A percentile compares a stretch with the other conserved stretches of the same genome.
These are phyloP conservation scores for Lophochroa leadbeateri DNA, from an alignment of 2,113 vertebrate species.

Conservation along the genomic window DNA sequence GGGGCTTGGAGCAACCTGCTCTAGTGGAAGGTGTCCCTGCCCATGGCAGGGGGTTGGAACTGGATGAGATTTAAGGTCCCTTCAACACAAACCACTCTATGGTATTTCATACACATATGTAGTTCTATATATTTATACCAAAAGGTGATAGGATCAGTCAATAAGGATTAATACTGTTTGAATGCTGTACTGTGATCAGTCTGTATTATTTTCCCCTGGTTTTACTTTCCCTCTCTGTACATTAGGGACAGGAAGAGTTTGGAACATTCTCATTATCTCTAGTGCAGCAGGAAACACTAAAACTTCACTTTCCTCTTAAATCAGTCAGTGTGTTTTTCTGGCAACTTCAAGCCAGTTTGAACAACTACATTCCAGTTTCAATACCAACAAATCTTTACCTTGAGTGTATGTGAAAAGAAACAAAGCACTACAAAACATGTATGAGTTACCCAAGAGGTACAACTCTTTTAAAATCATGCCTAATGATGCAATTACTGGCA, in stretches of 20 bases:
- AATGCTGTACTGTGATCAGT: not conserved
- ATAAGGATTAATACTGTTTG: not conserved
- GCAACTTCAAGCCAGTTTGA: not conserved
- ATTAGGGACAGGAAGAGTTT: not conserved
- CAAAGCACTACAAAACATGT: not conserved
- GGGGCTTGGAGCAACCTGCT: not conserved
- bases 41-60: not conserved
- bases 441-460: not conserved
- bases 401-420: not conserved
- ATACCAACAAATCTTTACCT: not conserved
- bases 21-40: too few species aligned
- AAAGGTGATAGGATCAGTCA: not conserved
- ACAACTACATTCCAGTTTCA: not conserved
- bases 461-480: not conserved
- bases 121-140: not conserved
- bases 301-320: not conserved
- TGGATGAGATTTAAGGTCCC: not conserved
- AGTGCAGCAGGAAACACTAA: not conserved
- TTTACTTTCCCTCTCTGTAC: not conserved
- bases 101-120: not conserved
- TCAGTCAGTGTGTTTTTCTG: not conserved
- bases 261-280: not conserved
- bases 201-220: not conserved
- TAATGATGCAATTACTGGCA: constrained; percentile 57
- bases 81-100: not conserved